Evolutionary conservation across 2,113 vertebrate species (phyloP), one percentile per base, ranked within the genome.

Genomic region (Ploceus nigricollis): DNA sequence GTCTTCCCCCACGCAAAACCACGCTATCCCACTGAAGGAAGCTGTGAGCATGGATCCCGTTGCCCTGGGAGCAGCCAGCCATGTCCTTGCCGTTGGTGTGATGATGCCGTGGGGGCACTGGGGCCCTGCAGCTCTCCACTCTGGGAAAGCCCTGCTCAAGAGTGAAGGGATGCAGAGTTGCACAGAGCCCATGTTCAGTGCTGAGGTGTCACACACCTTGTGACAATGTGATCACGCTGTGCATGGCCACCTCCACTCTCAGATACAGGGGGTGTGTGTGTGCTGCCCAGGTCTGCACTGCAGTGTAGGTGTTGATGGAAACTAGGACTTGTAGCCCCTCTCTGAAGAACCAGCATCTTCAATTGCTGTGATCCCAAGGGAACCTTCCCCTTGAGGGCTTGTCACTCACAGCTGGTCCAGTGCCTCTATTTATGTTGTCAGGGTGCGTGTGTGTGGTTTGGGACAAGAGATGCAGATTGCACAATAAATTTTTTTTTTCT

Each of bases 101-200:
- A 31, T 2, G 16, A 7, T 68, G 57, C 58, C 5, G 0, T 15
- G 21, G 60, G 2, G 1, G 21, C 1, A 1, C 48, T 2, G 7
- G 44, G 50, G 11, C 40, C 61, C 27, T 89, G 66, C 71, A 37
- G 47, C 6, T 4, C 75, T 51, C 0, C 0, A 21, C 27, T 47
- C 7, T 8, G 2, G n/a, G 31, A 25, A 40, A 27, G 35, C 22
- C 35, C 21, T 1, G 4, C 50, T 60, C 2, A 2, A 7, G 63
- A 64, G 58, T 2, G 0, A 75, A 45, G 60, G 35, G 40, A 23
- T 0, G 2, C 42, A 9, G 42, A 42, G 53, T 18, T 1, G 3
- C 22, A 28, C 33, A 33, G 64, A 70, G 60, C 37, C 73, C 1
- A 0, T 0, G 8, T 30, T 25, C 0, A 1, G 39, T 56, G 82